Evolutionary conservation across 2,113 vertebrate species (phyloP).

Genomic region (Agapornis roseicollis): DNA sequence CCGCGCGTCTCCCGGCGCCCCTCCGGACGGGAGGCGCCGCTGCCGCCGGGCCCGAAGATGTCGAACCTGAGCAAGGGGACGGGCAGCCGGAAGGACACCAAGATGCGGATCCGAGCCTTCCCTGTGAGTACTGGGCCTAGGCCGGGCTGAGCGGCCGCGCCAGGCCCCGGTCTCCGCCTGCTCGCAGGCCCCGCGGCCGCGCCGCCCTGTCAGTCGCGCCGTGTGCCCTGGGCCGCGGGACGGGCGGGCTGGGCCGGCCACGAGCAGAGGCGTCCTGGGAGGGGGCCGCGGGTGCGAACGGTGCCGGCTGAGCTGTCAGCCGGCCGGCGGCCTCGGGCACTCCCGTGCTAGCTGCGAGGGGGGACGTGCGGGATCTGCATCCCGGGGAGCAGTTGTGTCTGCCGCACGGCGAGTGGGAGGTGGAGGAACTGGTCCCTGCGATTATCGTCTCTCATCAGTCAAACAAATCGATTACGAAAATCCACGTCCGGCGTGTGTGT

Average conservation of each 20-base stretch:
- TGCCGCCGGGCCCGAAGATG: slow-evolving; percentile 77
- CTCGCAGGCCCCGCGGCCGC: neutral
- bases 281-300: neutral
- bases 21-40: slow-evolving; percentile 43
- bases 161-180: neutral
- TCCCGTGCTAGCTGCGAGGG: neutral
- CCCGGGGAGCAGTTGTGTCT: neutral
- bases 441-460: neutral
- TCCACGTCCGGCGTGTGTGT: neutral
- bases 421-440: neutral
- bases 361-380: neutral
- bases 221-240: neutral
- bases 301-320: neutral
- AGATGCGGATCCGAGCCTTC: slow-evolving; percentile 99
- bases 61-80: slow-evolving; percentile 96
- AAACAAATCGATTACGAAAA: neutral
- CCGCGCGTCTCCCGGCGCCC: neutral
- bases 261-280: neutral
- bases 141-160: neutral
- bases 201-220: neutral
- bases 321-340: neutral
- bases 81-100: slow-evolving; percentile 97
- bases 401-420: neutral
- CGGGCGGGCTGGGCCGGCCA: neutral
- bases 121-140: slow-evolving; percentile 83